Conservation (phyloP, 2,797 vertebrate species). For the Astyanax mexicanus region DNA sequence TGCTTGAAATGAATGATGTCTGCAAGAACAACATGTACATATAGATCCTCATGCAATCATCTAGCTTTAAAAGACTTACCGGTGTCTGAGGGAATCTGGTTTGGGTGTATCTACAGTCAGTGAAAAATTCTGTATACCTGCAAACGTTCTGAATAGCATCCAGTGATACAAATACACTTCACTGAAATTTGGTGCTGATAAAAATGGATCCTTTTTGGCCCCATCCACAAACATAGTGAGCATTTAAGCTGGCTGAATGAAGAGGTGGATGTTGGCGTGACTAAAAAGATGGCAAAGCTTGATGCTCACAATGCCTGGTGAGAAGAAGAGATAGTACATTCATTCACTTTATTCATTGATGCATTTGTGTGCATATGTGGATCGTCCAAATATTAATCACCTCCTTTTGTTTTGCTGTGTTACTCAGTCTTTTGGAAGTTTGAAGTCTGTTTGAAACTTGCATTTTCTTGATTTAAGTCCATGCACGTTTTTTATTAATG, state of each 20-base stretch:
- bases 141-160: conserved; percentile 30
- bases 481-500: no score
- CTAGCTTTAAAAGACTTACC: conserved; percentile 14
- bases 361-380: neutral
- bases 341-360: conserved; percentile 29
- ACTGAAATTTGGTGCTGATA: conserved; percentile 45
- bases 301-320: conserved; percentile 15
- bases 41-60: conserved; percentile 42
- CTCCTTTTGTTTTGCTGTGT: no score
- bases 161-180: conserved; percentile 24
- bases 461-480: neutral
- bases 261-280: conserved; percentile 1
- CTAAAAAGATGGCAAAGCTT: conserved; percentile 47
- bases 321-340: conserved; percentile 42
- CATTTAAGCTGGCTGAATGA: conserved; percentile 23
- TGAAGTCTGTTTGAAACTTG: no score
- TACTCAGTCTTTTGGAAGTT: neutral
- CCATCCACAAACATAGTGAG: conserved; percentile 30
- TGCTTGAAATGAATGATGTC: neutral
- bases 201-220: conserved; percentile 36
- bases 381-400: conserved; percentile 27
- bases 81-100: neutral
- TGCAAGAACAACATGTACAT: conserved; percentile 27
- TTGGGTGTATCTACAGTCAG: conserved; percentile 11
- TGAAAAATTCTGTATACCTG: conserved; percentile 22